Evolutionary conservation across 2,113 vertebrate genomes (phyloP).

Genomic region (Deroptyus accipitrinus): DNA sequence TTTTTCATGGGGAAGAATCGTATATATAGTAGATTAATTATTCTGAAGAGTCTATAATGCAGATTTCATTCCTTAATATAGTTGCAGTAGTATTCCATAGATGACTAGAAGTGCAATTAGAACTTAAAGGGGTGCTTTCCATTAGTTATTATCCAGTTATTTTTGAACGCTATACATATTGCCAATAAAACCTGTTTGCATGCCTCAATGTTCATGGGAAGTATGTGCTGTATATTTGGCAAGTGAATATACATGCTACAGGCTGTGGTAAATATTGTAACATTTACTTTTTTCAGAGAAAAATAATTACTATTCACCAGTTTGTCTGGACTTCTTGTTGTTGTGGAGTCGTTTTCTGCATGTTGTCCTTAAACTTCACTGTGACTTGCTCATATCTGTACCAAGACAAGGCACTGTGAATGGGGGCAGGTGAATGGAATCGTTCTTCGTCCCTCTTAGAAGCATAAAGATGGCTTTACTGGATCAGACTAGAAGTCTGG

Average conservation of each 20-base stretch:
- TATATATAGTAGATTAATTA: neutral
- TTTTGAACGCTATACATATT: neutral
- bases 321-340: neutral
- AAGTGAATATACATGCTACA: neutral
- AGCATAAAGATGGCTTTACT: neutral
- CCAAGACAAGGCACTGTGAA: neutral
- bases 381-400: neutral
- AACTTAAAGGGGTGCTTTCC: neutral
- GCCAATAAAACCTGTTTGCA: neutral
- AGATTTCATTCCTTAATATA: neutral
- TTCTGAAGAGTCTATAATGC: neutral
- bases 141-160: neutral
- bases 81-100: neutral
- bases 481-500: neutral
- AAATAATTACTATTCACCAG: neutral
- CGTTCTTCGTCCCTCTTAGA: neutral
- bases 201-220: neutral
- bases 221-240: no score
- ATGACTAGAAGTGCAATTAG: neutral
- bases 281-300: neutral
- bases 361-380: neutral
- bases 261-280: neutral
- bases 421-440: neutral
- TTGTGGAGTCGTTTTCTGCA: neutral
- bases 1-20: neutral